Conservation (phyloP, 2,113 vertebrate species). For the Peromyscus californicus region DNA sequence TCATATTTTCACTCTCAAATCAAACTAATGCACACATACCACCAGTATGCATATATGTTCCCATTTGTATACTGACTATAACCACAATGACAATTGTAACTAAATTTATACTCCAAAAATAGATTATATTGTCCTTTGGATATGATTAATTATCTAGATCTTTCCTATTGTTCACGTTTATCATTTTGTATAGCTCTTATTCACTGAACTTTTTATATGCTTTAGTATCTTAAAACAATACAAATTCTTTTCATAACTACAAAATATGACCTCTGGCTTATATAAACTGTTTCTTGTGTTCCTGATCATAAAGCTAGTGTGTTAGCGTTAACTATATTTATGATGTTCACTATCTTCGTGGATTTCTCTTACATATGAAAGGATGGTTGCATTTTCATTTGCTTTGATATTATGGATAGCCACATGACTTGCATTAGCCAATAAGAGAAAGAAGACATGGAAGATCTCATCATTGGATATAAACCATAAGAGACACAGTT, state of each 20-base stretch:
- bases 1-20: conserved; percentile 4
- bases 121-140: background rate
- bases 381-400: background rate
- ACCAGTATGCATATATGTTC: background rate
- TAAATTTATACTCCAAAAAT: conserved; percentile 2
- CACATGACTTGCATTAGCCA: background rate
- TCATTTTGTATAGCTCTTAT: conserved; percentile 25
- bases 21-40: background rate
- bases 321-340: background rate
- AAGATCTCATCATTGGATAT: background rate
- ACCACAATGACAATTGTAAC: background rate
- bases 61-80: background rate
- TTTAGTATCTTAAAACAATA: background rate
- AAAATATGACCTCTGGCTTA: background rate
- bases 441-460: background rate
- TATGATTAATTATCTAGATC: conserved; percentile 10
- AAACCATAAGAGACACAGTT: background rate
- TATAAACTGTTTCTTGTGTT: background rate
- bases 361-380: background rate
- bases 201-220: background rate
- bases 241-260: background rate
- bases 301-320: background rate
- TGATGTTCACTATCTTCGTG: background rate
- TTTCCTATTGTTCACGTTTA: conserved; percentile 27
- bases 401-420: background rate